phyloP scores from a whole-genome alignment of 2,888 invertebrate genomes.

The Magallana nippona region DNA sequence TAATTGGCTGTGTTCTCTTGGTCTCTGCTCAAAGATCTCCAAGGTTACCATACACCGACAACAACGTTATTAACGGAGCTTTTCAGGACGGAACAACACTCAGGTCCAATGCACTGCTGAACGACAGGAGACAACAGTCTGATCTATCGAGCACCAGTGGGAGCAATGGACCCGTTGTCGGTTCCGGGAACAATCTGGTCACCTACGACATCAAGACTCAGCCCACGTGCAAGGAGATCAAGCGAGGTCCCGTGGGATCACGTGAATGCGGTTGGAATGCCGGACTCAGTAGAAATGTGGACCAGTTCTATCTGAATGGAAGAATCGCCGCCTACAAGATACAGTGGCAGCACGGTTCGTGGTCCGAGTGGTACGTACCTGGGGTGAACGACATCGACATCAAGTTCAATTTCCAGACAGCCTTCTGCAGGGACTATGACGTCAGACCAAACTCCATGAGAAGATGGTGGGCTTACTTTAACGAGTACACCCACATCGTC shows the following conservation, averaged over 20 bases:
- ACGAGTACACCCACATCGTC: conserved; percentile 48
- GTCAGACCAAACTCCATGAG: conserved; percentile 37
- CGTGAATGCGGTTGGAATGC: conserved; percentile 50
- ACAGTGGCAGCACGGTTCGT: conserved; percentile 43
- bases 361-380: conserved; percentile 49
- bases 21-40: too few species aligned
- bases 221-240: too few species aligned
- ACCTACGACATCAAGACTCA: too few species aligned
- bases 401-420: conserved; percentile 39
- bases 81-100: too few species aligned
- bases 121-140: too few species aligned
- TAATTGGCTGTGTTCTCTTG: too few species aligned
- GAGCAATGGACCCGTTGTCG: too few species aligned
- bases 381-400: conserved; percentile 49
- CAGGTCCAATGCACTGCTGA: too few species aligned
- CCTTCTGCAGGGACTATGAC: not conserved
- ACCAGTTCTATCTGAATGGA: conserved; percentile 38
- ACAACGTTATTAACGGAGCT: too few species aligned
- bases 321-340: conserved; percentile 50
- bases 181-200: too few species aligned
- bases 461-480: conserved; percentile 45
- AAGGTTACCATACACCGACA: too few species aligned
- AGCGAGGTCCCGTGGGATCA: not conserved
- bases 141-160: too few species aligned
- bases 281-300: conserved; percentile 42